Conservation (phyloP, 2,888 invertebrate species). For the Limenitis camilla region DNA sequence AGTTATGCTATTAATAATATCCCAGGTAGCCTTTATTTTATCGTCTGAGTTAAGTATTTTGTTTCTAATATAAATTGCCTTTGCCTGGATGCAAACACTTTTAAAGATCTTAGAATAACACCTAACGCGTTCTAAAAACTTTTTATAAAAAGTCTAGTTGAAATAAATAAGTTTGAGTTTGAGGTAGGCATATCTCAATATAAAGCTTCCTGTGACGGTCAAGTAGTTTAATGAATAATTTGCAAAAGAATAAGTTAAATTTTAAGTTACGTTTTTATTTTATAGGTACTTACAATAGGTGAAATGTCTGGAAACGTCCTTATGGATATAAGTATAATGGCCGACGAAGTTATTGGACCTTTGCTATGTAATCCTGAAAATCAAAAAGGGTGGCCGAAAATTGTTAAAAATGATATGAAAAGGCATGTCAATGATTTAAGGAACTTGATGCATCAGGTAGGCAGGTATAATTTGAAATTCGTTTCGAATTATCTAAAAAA, state of each 20-base stretch:
- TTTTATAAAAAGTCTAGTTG: too few relatives aligned
- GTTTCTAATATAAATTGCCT: too few relatives aligned
- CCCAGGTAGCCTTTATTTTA: too few relatives aligned
- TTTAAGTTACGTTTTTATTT: not conserved
- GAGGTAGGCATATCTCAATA: too few relatives aligned
- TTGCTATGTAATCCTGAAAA: conserved; percentile 81
- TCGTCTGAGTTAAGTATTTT: too few relatives aligned
- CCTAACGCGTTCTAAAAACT: too few relatives aligned
- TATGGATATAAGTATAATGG: conserved; percentile 79
- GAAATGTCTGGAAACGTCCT: conserved; percentile 82
- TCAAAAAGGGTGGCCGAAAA: conserved; percentile 82
- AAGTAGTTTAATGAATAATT: too few relatives aligned
- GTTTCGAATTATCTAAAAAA: not conserved
- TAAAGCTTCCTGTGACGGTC: too few relatives aligned
- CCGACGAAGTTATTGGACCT: conserved; percentile 83
- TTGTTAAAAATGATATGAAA: conserved; percentile 81
- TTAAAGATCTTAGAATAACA: too few relatives aligned
- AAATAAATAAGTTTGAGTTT: too few relatives aligned
- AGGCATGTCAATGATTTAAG: conserved; percentile 80
- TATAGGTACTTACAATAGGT: conserved; percentile 76
- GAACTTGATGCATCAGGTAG: conserved; percentile 80
- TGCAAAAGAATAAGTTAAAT: not conserved
- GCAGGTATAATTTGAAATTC: not conserved
- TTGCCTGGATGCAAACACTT: too few relatives aligned
- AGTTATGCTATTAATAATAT: too few relatives aligned